Base-by-base conservation (phyloP, 2,113 vertebrate species). In the Ptilorrhoa leucosticta region DNA sequence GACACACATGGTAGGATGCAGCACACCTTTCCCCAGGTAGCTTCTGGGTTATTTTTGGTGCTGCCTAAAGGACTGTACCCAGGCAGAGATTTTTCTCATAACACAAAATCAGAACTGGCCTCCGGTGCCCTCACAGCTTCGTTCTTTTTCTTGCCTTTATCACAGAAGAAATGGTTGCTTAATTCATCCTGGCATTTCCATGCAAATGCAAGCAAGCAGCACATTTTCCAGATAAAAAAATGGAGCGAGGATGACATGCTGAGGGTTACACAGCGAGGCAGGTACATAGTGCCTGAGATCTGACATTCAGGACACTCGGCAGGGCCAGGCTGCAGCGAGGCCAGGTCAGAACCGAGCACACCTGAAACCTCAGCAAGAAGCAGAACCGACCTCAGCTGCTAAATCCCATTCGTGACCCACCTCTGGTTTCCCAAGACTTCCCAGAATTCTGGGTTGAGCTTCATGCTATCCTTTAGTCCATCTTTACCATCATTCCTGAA, bases 231-330 rank as follows among this genome's bases (percentile, higher is more conserved):
- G 65, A 24, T 27, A 2, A 57, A 30, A 21, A 54, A 66, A 70
- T 0, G 2, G 47, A 45, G 60, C 21, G 13, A 27, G 27, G 31
- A 12, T 71, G 73, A 22, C 23, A 19, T 4, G 44, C 39, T 57
- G 35, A 17, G 47, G 26, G 33, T 53, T n/a, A 40, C 42, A 61
- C 17, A 28, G 60, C 3, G 2, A 31, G 30, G 56, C 30, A 66
- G 40, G 13, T 15, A 15, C 0, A 0, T 26, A 37, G 6, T n/a
- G 40, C 40, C 51, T 4, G n/a, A 61, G 30, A 40, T 40, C 20
- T 85, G 65, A 35, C 27, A 28, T 39, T 27, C 30, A 60, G 28
- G 35, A 17, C 42, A 11, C 13, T 35, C 0, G 0, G 39, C 66
- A 48, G 66, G 42, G 30, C 70, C 39, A 15, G 51, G 3, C 48